These are phyloP conservation scores for Troides helena DNA, from an alignment of 2,888 invertebrate genomes.

Conservation along the genomic window DNA sequence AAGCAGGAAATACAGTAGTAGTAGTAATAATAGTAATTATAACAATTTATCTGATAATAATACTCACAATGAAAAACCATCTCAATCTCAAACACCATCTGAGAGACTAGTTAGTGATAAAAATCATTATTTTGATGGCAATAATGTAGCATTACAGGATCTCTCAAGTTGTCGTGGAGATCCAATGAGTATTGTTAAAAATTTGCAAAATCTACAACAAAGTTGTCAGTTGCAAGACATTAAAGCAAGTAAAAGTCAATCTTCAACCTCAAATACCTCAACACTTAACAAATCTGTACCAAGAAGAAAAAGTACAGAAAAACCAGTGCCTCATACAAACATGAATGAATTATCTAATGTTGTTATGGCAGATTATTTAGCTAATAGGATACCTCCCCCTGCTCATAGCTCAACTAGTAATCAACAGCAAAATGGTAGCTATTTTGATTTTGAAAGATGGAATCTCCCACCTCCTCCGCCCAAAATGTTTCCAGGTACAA, in stretches of 20 bases:
- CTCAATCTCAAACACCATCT: constrained; percentile 66
- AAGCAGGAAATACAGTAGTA: constrained; percentile 73
- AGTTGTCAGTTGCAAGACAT: constrained; percentile 81
- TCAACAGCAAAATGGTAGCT: constrained; percentile 84
- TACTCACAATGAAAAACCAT: constrained; percentile 68
- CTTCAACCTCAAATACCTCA: constrained; percentile 50
- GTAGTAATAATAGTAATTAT: constrained; percentile 66
- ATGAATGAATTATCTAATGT: constrained; percentile 78
- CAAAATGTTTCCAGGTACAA: constrained; percentile 83
- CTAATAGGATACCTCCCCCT: constrained; percentile 85
- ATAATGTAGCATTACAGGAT: constrained; percentile 83
- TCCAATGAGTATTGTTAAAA: constrained; percentile 88
- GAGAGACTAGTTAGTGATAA: constrained; percentile 77
- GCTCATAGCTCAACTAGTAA: constrained; percentile 83
- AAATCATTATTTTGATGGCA: constrained; percentile 83
- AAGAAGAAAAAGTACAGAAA: constrained; percentile 83
- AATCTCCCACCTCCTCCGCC: constrained; percentile 85
- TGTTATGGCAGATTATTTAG: constrained; percentile 78
- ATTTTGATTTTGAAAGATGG: constrained; percentile 91
- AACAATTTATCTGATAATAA: constrained; percentile 70
- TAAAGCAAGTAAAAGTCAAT: constrained; percentile 70
- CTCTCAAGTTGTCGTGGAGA: constrained; percentile 87
- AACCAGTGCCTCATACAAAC: constrained; percentile 63
- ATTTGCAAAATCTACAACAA: constrained; percentile 82
- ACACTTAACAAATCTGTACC: constrained; percentile 55